Percentiles rank a stretch among this genome's conserved stretches.
Conservation (phyloP, 2,888 invertebrate species). For the Chrysomela aeneicollis region DNA sequence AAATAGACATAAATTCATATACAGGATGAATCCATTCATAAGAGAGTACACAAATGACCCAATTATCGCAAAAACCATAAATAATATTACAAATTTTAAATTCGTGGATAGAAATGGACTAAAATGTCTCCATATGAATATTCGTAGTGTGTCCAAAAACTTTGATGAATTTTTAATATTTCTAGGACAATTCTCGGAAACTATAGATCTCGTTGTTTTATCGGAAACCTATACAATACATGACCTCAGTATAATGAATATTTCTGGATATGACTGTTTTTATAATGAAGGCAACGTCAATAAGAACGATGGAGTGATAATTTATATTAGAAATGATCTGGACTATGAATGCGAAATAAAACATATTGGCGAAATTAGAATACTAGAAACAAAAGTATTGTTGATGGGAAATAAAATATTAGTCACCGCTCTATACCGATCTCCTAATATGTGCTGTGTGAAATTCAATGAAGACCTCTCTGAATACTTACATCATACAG, state of each 20-base stretch:
- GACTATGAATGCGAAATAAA: neutral
- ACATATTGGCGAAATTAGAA: conserved; percentile 8
- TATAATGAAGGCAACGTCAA: conserved; percentile 14
- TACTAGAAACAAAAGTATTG: conserved; percentile 5
- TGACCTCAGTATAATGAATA: conserved; percentile 1
- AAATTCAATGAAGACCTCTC: no score
- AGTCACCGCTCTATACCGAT: no score
- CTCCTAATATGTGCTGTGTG: no score
- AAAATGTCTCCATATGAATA: conserved; percentile 3
- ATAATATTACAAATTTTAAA: neutral
- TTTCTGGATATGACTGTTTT: conserved; percentile 5
- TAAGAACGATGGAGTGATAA: conserved; percentile 5
- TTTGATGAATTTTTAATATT: conserved; percentile 15
- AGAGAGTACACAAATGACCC: conserved; percentile 8
- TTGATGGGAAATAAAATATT: no score
- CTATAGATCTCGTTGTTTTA: neutral
- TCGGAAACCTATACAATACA: conserved; percentile 7
- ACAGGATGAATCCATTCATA: conserved; percentile 7
- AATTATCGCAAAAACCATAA: conserved; percentile 2
- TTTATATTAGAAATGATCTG: neutral
- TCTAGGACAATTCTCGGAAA: neutral
- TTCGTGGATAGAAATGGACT: neutral
- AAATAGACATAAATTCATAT: neutral
- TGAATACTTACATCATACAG: no score
- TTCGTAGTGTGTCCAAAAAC: conserved; percentile 5